Conservation (phyloP, 2,113 vertebrate species). For the Sinosuthora webbiana region DNA sequence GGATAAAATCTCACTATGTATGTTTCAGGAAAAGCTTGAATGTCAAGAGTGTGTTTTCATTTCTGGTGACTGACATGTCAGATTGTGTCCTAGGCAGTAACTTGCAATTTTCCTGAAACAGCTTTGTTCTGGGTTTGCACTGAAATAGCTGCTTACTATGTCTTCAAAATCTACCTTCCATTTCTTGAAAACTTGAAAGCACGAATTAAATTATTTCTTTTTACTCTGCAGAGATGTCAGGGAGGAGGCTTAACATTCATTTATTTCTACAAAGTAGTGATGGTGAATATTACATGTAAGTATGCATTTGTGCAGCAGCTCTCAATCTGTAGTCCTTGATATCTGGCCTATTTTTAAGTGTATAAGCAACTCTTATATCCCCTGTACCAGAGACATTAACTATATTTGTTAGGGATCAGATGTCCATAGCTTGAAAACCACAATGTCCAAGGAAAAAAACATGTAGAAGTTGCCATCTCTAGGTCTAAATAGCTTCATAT, state of each 20-base stretch:
- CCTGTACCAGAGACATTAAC: not conserved
- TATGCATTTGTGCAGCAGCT: not conserved
- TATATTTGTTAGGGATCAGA: not conserved
- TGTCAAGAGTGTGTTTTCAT: not conserved
- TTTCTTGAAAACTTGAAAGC: not conserved
- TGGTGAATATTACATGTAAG: not conserved
- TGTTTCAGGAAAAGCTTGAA: not conserved
- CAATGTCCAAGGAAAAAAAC: not conserved
- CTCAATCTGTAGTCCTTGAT: not conserved
- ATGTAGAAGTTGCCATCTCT: not conserved
- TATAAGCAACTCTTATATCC: not conserved
- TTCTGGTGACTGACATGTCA: not conserved
- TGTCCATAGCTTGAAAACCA: not conserved
- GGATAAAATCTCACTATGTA: not conserved
- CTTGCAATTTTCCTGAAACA: not conserved
- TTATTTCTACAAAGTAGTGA: not conserved
- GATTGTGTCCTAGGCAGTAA: not conserved
- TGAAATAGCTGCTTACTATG: not conserved
- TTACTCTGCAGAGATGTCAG: not conserved
- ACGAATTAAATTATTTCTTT: not conserved
- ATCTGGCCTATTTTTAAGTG: not conserved
- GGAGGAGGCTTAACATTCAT: not conserved
- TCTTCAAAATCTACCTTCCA: not conserved
- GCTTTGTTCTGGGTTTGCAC: not conserved
- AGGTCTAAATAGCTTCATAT: not conserved